Percentiles rank a stretch among this genome's conserved stretches.
Evolutionary conservation across 2,888 invertebrate genomes (phyloP).

Genomic region (Lochmaea crataegi): DNA sequence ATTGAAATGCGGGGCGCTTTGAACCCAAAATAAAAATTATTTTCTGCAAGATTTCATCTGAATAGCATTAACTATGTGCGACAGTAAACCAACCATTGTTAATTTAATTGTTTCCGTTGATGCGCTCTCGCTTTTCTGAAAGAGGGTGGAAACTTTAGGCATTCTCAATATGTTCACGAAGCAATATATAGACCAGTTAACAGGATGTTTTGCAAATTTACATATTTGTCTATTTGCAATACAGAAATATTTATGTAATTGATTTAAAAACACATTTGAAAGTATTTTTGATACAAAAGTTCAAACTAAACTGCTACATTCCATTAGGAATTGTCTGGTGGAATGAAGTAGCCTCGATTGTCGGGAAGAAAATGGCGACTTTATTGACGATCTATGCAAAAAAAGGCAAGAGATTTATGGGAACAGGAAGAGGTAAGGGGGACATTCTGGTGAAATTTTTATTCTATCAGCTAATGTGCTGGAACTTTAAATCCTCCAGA

Average conservation of each 20-base stretch:
- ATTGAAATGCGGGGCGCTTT: constrained; percentile 64
- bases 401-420: too few species aligned
- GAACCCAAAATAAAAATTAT: constrained; percentile 64
- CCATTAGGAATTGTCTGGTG: not conserved
- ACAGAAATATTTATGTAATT: not conserved
- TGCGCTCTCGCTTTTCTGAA: constrained; percentile 60
- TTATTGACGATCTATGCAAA: too few species aligned
- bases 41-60: constrained; percentile 66
- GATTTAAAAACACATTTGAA: not conserved
- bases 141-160: constrained; percentile 59
- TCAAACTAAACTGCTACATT: not conserved
- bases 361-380: too few species aligned
- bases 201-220: constrained; percentile 6
- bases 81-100: constrained; percentile 67
- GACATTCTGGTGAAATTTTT: too few species aligned
- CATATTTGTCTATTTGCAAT: constrained; percentile 11
- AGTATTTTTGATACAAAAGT: not conserved
- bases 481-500: too few species aligned
- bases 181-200: constrained; percentile 34
- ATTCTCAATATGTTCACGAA: constrained; percentile 55
- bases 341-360: too few species aligned
- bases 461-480: too few species aligned
- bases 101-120: constrained; percentile 68
- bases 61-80: constrained; percentile 63
- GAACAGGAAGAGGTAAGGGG: too few species aligned